Conservation (phyloP, 2,888 invertebrate species). For the Spodoptera exigua region DNA sequence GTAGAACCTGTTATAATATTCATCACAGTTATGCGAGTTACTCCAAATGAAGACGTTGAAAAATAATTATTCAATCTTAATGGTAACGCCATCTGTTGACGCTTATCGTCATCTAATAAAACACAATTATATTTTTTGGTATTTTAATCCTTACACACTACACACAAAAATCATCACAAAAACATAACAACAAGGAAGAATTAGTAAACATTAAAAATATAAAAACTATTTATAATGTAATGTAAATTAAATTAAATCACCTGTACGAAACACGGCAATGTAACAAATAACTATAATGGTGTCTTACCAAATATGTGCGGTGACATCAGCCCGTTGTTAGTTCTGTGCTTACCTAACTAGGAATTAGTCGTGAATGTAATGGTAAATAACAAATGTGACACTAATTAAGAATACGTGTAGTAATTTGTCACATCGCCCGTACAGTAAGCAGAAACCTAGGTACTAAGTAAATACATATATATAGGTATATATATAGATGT, state of each 20-base stretch:
- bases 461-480: constrained; percentile 12
- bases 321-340: constrained; percentile 2
- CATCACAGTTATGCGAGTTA: too few species aligned
- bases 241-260: constrained; percentile 1
- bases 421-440: constrained; percentile 30
- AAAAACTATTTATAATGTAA: too few species aligned
- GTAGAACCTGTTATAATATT: too few species aligned
- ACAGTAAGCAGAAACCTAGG: constrained; percentile 22
- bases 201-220: too few species aligned
- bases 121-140: too few species aligned
- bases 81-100: too few species aligned
- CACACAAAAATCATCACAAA: too few species aligned
- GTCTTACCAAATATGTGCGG: constrained; percentile 9
- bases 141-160: too few species aligned
- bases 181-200: too few species aligned
- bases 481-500: background rate
- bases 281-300: background rate
- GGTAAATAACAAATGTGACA: constrained; percentile 15
- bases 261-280: background rate
- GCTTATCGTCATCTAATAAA: too few species aligned
- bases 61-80: too few species aligned
- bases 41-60: too few species aligned
- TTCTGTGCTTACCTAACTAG: constrained; percentile 1
- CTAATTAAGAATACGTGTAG: constrained; percentile 35
- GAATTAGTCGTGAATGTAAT: constrained; percentile 16